Base-by-base conservation (phyloP, 1,140 invertebrate genomes). In the Pogonomyrmex barbatus region DNA sequence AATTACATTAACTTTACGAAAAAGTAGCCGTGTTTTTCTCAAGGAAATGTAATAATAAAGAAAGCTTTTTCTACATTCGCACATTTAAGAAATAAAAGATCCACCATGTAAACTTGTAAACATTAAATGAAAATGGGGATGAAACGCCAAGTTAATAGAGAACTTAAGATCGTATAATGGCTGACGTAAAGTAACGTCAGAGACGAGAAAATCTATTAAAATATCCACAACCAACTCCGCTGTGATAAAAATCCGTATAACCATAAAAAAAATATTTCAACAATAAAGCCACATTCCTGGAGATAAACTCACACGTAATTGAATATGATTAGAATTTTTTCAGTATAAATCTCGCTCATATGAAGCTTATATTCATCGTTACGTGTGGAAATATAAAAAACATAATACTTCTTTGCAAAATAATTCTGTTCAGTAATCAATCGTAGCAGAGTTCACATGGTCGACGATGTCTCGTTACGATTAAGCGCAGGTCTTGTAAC, bases 131-230 rank as follows among this genome's bases (percentile, higher is more conserved):
- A 36, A 79, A 65, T 33, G 45, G 52, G 50, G n/a, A 65, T 78
- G 9, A 79, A 79, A 79, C 47, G 17, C 36, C 47, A 45, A 79
- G 62, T 79, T 79, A 79, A 63, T 52, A 79, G 62, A 67, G 47
- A 39, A 10, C 47, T 67, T 68, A 68, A 68, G n/a, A 24, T 5
- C n/a, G 2, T 6, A 52, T 14, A 47, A 78, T 52, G 12, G 77
- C 24, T 54, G n/a, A 52, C 42, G 4, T 52, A 67, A 79, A 65
- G 33, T 67, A 36, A 73, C 39, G 42, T 82, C 42, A 73, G 17
- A 82, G 30, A 10, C 39, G 63, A 81, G 63, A 60, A 39, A 71
- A 60, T 58, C 39, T 60, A 70, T 14, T 45, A 30, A 82, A 58
- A 58, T 82, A 82, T 58, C 42, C 8, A 30, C 14, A 17, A 58